Base-by-base conservation (phyloP, 2,797 vertebrate species). In the Ctenochaetus hawaiiensis region DNA sequence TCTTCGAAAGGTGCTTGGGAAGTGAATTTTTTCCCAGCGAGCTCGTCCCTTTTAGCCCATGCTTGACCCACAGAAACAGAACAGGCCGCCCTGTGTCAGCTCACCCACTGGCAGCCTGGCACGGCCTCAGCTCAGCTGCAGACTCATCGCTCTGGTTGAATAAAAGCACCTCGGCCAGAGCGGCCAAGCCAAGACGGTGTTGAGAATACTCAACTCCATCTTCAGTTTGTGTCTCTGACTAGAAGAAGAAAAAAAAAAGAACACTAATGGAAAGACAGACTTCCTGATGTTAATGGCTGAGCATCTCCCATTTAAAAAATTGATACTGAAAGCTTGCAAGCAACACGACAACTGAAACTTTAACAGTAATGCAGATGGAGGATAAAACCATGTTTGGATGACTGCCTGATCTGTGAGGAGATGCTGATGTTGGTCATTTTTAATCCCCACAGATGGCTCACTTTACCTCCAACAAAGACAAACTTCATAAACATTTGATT, bases 51-150 rank as follows among this genome's bases (percentile, higher is more conserved):
- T 77, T 80, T 60, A 61, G 54, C 78, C 63, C 34, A 44, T 41
- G 73, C 41, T 83, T 83, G 82, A 85, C 60, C 74, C 59, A 18
- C 60, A 43, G 68, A 77, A 67, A 62, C 64, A 69, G 82, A 30
- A 87, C 60, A 71, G 82, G 77, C 80, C 64, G n/a, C 48, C 73
- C 56, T 60, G 77, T 87, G 87, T 89, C 67, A 60, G 70, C 76
- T 86, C 82, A 72, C 81, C 72, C 71, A 61, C 85, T 44, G 77
- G 17, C 70, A 58, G 76, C 59, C 75, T 85, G 83, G 71, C 84
- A 84, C 75, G 34, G 72, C 75, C 61, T 67, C 69, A 1, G 84
- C 82, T 88, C 83, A 88, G 84, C 78, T 85, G 88, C 70, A 67
- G 51, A 75, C 81, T 81, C 68, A 66, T 68, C 75, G 68, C 71